Conservation (phyloP, 2,888 invertebrate genomes). For the Brachypterus glaber region DNA sequence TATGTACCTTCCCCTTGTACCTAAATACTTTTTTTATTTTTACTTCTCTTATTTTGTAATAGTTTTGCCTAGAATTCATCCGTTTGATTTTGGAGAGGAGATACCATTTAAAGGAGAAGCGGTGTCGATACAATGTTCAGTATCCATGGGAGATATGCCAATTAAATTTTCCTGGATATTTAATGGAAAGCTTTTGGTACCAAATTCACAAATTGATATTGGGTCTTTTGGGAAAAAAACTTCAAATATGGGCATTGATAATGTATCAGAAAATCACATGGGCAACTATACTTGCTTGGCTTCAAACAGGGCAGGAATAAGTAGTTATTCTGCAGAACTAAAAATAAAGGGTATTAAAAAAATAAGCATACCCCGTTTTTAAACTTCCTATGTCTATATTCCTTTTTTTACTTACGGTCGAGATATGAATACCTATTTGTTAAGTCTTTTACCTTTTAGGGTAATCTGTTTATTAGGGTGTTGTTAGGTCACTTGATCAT, state of each 20-base stretch:
- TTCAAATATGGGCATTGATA: constrained; percentile 53
- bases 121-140: constrained; percentile 46
- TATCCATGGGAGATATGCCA: constrained; percentile 70
- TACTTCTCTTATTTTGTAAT: neutral
- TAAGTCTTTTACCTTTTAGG: no score
- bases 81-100: constrained; percentile 64
- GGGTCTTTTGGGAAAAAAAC: constrained; percentile 56
- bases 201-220: constrained; percentile 42
- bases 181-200: constrained; percentile 49
- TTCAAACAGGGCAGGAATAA: constrained; percentile 44
- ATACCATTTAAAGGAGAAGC: constrained; percentile 48
- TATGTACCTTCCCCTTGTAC: constrained; percentile 56
- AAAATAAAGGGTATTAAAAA: constrained; percentile 48
- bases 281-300: constrained; percentile 51
- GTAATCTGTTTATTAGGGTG: no score
- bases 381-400: no score
- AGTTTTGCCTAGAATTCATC: constrained; percentile 69
- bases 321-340: constrained; percentile 43
- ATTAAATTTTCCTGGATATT: constrained; percentile 67
- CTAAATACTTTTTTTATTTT: constrained; percentile 28
- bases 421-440: no score
- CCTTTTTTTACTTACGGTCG: no score
- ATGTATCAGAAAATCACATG: constrained; percentile 44
- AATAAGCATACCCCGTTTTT: no score
- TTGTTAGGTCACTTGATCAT: no score